A percentile compares a stretch with the other conserved stretches of the same genome.
Conservation (phyloP, 2,888 invertebrate species). For the Elaeidobius kamerunicus region DNA sequence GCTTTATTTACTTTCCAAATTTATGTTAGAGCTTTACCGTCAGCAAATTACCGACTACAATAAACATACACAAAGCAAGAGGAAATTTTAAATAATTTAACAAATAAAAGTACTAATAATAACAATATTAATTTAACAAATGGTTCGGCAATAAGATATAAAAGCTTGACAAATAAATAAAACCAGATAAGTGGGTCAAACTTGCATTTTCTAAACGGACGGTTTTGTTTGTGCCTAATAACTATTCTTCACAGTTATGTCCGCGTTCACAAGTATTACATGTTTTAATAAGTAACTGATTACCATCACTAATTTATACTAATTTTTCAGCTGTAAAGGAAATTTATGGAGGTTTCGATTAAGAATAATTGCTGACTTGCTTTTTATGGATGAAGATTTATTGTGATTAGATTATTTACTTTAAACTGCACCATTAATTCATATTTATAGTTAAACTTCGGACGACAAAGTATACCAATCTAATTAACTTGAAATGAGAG, state of each 20-base stretch:
- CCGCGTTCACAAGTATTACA: conserved; percentile 26
- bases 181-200: conserved; percentile 32
- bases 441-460: too few species aligned
- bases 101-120: not conserved
- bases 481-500: too few species aligned
- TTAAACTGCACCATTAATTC: too few species aligned
- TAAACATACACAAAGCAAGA: too few species aligned
- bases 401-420: too few species aligned
- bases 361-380: too few species aligned
- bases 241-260: conserved; percentile 29
- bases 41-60: too few species aligned
- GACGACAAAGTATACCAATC: too few species aligned
- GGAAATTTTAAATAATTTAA: too few species aligned
- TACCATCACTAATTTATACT: conserved; percentile 18
- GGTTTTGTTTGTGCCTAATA: conserved; percentile 27
- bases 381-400: too few species aligned
- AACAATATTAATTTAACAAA: conserved; percentile 1
- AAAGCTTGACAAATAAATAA: conserved; percentile 28
- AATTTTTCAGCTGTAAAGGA: conserved; percentile 8
- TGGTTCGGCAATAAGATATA: conserved; percentile 15
- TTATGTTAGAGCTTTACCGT: too few species aligned
- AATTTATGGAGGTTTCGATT: not conserved
- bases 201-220: conserved; percentile 36
- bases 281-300: conserved; percentile 23
- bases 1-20: too few species aligned